Conservation (phyloP, 2,113 vertebrate genomes). For the Oncorhynchus nerka region DNA sequence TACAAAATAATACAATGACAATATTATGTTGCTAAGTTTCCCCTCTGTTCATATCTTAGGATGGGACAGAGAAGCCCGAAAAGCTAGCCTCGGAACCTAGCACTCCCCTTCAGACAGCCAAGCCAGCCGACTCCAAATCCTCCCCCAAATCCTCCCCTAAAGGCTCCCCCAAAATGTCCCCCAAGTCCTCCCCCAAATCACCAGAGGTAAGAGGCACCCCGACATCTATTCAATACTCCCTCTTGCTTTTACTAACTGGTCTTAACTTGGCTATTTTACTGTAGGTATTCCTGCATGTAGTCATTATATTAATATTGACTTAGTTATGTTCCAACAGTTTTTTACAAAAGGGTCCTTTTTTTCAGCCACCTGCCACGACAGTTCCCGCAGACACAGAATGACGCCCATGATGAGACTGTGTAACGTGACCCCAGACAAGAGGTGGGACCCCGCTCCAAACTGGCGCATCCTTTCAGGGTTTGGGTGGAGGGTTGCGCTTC, state of each 20-base stretch:
- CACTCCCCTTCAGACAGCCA: constrained; percentile 56
- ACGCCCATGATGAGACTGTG: constrained; percentile 36
- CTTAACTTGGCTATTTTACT: neutral
- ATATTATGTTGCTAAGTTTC: neutral
- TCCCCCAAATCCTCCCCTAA: constrained; percentile 50
- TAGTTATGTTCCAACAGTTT: neutral
- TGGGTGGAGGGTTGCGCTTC: constrained; percentile 30
- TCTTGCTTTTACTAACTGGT: neutral
- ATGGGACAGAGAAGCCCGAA: constrained; percentile 59
- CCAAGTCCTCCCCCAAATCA: constrained; percentile 10
- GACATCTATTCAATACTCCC: neutral
- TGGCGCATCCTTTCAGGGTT: constrained; percentile 19
- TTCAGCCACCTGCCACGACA: constrained; percentile 45
- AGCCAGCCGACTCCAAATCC: constrained; percentile 46
- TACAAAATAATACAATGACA: neutral
- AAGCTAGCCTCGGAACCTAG: constrained; percentile 60
- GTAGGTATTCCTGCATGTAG: no score
- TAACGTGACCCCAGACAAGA: constrained; percentile 56
- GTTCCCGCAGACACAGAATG: constrained; percentile 60
- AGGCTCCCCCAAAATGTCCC: constrained; percentile 36
- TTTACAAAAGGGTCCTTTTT: neutral
- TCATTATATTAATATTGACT: neutral
- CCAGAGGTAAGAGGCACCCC: constrained; percentile 49
- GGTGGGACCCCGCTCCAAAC: constrained; percentile 49
- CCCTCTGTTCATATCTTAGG: constrained; percentile 43